Percentiles rank a stretch among this genome's conserved stretches.
Conservation (phyloP, 2,113 vertebrate species). For the Sterrhoptilus dennistouni region DNA sequence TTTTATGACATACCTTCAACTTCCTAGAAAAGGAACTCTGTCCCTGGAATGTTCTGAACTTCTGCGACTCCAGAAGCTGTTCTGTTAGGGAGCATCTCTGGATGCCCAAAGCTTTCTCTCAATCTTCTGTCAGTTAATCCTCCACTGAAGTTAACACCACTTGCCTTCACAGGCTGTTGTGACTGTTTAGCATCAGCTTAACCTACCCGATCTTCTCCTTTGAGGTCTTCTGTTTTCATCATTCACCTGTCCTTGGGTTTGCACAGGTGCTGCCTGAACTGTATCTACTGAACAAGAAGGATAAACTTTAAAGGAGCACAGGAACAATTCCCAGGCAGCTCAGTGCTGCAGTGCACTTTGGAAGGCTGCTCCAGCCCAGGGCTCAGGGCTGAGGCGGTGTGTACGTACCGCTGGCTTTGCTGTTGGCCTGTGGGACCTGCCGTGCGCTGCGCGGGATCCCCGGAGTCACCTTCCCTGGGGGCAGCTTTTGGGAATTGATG, state of each 20-base stretch:
- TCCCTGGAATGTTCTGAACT: background rate
- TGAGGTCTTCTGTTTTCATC: conserved; percentile 86
- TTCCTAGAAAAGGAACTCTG: background rate
- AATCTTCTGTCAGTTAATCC: background rate
- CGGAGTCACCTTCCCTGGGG: conserved; percentile 60
- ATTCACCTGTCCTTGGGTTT: conserved; percentile 78
- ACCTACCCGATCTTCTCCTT: conserved; percentile 86
- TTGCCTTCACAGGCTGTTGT: background rate
- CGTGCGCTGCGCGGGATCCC: conserved; percentile 63
- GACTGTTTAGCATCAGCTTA: background rate
- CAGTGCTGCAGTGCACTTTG: background rate
- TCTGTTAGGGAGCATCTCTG: background rate
- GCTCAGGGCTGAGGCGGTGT: accelerated
- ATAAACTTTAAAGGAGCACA: background rate
- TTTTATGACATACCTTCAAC: background rate
- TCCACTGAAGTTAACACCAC: background rate
- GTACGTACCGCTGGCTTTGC: conserved; percentile 59
- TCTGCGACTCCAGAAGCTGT: background rate
- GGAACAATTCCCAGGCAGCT: background rate
- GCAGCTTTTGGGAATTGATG: conserved; percentile 73
- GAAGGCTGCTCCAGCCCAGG: background rate
- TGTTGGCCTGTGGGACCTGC: conserved; percentile 47
- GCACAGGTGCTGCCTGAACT: conserved; percentile 66
- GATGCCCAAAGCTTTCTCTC: background rate
- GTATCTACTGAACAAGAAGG: conserved; percentile 58